Evolutionary conservation across 37 sponge, comb jelly and placozoan species (phyloP).

Genomic region (Hexactinellida sp.): DNA sequence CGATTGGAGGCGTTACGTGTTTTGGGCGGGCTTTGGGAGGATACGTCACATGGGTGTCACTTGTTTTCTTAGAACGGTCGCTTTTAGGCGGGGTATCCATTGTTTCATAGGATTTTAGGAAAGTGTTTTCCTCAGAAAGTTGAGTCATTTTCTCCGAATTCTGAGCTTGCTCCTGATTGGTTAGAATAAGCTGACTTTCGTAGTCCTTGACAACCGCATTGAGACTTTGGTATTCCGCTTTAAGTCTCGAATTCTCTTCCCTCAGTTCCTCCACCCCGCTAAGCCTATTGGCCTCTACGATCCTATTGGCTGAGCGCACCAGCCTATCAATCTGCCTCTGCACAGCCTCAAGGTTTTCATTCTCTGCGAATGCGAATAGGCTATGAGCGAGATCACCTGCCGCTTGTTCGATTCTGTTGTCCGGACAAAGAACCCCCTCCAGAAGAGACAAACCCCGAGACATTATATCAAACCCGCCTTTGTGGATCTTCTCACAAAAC

Average conservation of each 20-base stretch:
- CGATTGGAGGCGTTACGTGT: neutral
- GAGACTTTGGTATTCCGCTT: neutral
- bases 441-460: neutral
- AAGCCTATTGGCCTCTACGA: neutral
- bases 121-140: neutral
- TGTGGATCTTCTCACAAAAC: neutral
- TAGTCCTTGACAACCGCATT: neutral
- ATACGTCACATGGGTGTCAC: neutral
- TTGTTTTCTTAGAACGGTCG: neutral
- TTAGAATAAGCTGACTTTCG: neutral
- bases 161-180: conserved; percentile 9
- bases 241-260: neutral
- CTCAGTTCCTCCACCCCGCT: no score
- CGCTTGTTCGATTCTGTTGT: neutral
- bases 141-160: neutral
- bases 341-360: neutral
- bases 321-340: neutral
- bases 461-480: neutral
- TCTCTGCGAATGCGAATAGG: neutral
- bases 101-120: neutral
- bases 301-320: neutral
- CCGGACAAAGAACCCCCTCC: neutral
- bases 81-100: neutral
- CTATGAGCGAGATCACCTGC: neutral
- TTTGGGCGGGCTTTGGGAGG: neutral